Evolutionary conservation across 1,140 invertebrate genomes (phyloP), one percentile per base, ranked within the genome.

Genomic region (Drosophila tropicalis): DNA sequence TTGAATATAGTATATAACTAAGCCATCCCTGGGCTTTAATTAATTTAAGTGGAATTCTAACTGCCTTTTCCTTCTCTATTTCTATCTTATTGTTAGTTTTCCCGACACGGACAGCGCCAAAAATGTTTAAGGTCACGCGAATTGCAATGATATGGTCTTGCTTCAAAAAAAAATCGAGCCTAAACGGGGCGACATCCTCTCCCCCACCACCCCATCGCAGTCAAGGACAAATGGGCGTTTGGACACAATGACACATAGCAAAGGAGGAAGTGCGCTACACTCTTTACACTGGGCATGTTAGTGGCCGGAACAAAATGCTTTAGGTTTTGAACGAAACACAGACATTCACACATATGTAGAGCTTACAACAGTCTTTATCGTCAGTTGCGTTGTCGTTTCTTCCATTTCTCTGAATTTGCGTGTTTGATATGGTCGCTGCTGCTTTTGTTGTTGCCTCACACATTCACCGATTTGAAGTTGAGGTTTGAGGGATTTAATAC

Each of bases 71-170:
- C 12, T 57, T 40, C 66, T 58, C 5, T 41, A 36, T 22, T 22
- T 12, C 17, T 15, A 4, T 3, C 17, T 51, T n/a, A n/a, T n/a
- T n/a, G n/a, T n/a, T 22, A 19, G 17, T 51, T 22, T 12, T 58
- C 84, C 79, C 62, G 65, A 75, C 61, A 83, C 71, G 66, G 62
- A 44, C 54, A 47, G 39, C 60, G 62, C 62, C 71, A 73, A 74
- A 89, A 74, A 79, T 80, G 70, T 73, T 64, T 71, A 83, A 89
- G 79, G 83, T 87, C 83, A 87, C 83, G 83, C 83, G 60, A 86
- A 66, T 55, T 72, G 75, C 78, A 78, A 72, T 86, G 71, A 55
- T 63, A 67, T 32, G 44, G 62, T 72, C 70, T 51, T 51, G 17
- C 44, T 51, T 51, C 17, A 22, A 22, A 29, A 22, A n/a, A 19